Conservation (phyloP, 2,113 vertebrate genomes). For the Strix aluco region DNA sequence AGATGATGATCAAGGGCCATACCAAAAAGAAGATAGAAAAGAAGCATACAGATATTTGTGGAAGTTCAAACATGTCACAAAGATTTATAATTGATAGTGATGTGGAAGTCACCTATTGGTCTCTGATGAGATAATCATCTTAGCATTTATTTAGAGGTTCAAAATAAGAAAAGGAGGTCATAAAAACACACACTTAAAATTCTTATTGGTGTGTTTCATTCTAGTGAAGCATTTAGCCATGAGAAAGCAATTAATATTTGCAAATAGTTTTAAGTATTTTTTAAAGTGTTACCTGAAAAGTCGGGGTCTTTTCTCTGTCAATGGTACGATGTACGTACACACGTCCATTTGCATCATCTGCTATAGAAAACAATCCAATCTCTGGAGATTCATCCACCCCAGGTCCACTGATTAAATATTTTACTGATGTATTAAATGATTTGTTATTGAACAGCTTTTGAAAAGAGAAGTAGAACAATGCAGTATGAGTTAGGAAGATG, state of each 20-base stretch:
- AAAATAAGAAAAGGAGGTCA: background rate
- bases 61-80: background rate
- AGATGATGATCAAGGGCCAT: background rate
- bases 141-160: background rate
- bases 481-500: background rate
- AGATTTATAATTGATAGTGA: background rate
- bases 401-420: constrained; percentile 74
- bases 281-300: constrained; percentile 69
- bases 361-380: constrained; percentile 68
- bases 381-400: constrained; percentile 73
- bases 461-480: background rate
- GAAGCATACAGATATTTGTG: background rate
- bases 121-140: background rate
- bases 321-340: constrained; percentile 63
- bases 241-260: background rate
- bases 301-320: constrained; percentile 68
- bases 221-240: background rate
- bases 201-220: background rate
- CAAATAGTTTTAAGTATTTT: background rate
- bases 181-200: background rate
- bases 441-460: constrained; percentile 58
- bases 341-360: constrained; percentile 37
- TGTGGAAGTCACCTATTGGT: background rate
- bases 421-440: background rate
- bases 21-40: background rate